These are phyloP conservation scores for Wiebesia pumilae DNA, from an alignment of 1,140 invertebrate species.

Conservation along the genomic window DNA sequence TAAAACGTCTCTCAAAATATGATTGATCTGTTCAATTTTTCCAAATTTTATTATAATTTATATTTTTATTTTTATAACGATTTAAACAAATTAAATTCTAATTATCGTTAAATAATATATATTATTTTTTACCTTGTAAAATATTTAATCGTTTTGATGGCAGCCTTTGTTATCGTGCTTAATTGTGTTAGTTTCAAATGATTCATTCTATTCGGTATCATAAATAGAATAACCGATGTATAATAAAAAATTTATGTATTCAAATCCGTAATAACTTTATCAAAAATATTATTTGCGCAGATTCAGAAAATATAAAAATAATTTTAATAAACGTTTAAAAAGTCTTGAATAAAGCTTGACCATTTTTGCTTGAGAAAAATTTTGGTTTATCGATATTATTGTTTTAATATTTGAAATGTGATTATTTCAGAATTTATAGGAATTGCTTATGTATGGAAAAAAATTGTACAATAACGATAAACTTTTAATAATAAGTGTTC, in stretches of 20 bases:
- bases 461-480: too few relatives aligned
- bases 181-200: not conserved
- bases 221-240: not conserved
- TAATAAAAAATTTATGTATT: not conserved
- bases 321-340: not conserved
- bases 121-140: not conserved
- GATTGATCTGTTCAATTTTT: not conserved
- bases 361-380: not conserved
- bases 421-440: too few relatives aligned
- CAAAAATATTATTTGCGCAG: not conserved
- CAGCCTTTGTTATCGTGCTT: not conserved
- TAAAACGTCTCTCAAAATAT: not conserved
- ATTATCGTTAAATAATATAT: not conserved
- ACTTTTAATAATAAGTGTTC: too few relatives aligned
- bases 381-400: not conserved
- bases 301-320: not conserved
- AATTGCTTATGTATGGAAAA: too few relatives aligned
- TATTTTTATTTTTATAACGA: not conserved
- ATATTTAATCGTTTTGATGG: not conserved
- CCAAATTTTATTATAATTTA: not conserved
- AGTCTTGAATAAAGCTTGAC: not conserved
- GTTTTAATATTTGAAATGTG: not conserved
- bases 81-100: not conserved
- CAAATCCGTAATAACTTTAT: not conserved
- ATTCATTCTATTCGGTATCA: not conserved